A percentile compares a stretch with the other conserved stretches of the same genome.
Conservation (phyloP, 2,888 invertebrate genomes). For the Galerucella nymphaeae region DNA sequence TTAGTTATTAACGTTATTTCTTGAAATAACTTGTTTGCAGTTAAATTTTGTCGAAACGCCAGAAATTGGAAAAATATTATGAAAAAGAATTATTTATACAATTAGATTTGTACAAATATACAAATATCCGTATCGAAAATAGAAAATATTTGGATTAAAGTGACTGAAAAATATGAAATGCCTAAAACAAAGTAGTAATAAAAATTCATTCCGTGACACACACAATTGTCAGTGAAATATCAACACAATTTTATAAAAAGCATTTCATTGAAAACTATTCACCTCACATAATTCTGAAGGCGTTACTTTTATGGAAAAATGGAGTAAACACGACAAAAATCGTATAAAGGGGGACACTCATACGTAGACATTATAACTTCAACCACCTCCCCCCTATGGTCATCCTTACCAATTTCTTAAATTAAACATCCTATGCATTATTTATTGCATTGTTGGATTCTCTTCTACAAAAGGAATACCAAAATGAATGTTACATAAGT, state of each 20-base stretch:
- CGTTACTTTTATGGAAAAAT: too few relatives aligned
- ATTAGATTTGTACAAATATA: slow-evolving; percentile 9
- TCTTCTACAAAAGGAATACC: too few relatives aligned
- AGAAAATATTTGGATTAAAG: background rate
- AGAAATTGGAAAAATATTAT: slow-evolving; percentile 13
- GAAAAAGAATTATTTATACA: slow-evolving; percentile 4
- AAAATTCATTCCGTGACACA: background rate
- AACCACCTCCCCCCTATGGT: too few relatives aligned
- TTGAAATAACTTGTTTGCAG: slow-evolving; percentile 1
- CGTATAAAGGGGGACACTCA: too few relatives aligned
- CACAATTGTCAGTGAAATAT: background rate
- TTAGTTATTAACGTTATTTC: background rate
- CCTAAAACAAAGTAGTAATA: background rate
- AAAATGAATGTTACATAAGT: too few relatives aligned
- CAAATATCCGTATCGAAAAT: slow-evolving; percentile 13
- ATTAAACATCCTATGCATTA: too few relatives aligned
- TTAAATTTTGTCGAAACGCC: background rate
- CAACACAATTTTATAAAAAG: background rate
- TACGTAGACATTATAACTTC: too few relatives aligned
- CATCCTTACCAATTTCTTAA: too few relatives aligned
- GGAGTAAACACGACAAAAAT: too few relatives aligned
- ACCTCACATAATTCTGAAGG: too few relatives aligned
- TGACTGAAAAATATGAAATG: slow-evolving; percentile 18
- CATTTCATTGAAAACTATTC: too few relatives aligned
- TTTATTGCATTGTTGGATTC: too few relatives aligned